These are phyloP conservation scores for Cranoglanis bouderius DNA, from an alignment of 2,113 vertebrate genomes.

Conservation along the genomic window DNA sequence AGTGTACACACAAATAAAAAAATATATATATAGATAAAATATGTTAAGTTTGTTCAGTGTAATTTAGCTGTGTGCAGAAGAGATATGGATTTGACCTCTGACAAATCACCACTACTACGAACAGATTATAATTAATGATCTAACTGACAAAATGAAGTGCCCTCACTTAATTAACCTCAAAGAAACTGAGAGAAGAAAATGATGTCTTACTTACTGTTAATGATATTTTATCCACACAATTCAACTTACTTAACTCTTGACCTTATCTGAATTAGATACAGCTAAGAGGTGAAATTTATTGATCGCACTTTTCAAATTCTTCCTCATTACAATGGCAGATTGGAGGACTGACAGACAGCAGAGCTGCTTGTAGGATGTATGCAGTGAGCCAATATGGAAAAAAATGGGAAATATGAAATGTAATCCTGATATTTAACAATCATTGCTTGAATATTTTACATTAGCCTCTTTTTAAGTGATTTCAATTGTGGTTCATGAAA, in stretches of 20 bases:
- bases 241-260: slow-evolving; percentile 51
- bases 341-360: neutral
- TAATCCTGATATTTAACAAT: neutral
- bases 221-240: slow-evolving; percentile 48
- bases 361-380: neutral
- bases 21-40: slow-evolving; percentile 38
- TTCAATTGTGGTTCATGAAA: slow-evolving; percentile 13
- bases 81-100: slow-evolving; percentile 1
- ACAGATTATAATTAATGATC: slow-evolving; percentile 41
- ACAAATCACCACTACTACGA: slow-evolving; percentile 47
- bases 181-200: slow-evolving; percentile 33
- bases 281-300: slow-evolving; percentile 45
- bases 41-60: slow-evolving; percentile 46
- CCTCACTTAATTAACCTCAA: slow-evolving; percentile 54
- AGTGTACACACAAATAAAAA: neutral
- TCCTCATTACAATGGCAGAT: slow-evolving; percentile 20
- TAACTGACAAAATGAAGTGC: slow-evolving; percentile 25
- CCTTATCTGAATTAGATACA: slow-evolving; percentile 27
- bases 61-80: slow-evolving; percentile 41
- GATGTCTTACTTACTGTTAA: slow-evolving; percentile 51
- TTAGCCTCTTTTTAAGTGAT: slow-evolving; percentile 10
- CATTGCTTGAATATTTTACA: neutral
- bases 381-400: neutral
- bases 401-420: neutral
- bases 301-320: slow-evolving; percentile 33